Conservation (phyloP, 2,113 vertebrate species). For the Chaetops frenatus region DNA sequence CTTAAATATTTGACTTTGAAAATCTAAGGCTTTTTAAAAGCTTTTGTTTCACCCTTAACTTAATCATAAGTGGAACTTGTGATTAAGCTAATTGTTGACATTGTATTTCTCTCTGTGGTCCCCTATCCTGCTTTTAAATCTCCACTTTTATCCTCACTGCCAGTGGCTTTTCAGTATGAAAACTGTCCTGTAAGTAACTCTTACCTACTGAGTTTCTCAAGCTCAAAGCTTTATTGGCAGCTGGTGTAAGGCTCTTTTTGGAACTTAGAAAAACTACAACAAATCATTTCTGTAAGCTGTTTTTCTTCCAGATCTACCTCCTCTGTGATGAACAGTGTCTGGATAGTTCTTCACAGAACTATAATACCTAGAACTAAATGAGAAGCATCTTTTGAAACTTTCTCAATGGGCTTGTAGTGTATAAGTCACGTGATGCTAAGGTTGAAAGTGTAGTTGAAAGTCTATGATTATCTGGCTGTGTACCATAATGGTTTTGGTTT, state of each 20-base stretch:
- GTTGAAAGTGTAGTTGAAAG: neutral
- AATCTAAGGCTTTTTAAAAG: neutral
- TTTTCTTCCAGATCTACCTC: neutral
- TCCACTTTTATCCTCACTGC: neutral
- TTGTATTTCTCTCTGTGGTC: neutral
- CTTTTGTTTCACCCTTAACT: neutral
- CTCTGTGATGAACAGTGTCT: neutral
- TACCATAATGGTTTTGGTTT: neutral
- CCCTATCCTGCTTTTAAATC: neutral
- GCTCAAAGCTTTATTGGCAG: neutral
- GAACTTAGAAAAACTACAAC: neutral
- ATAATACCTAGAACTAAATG: neutral
- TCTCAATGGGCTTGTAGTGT: neutral
- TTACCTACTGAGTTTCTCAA: neutral
- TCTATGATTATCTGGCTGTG: neutral
- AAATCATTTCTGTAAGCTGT: neutral
- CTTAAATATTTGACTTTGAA: neutral
- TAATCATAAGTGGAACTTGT: accelerated
- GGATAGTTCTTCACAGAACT: neutral
- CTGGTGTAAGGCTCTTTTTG: neutral
- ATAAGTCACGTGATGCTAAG: neutral
- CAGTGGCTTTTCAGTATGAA: neutral
- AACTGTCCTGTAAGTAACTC: neutral
- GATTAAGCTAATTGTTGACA: neutral
- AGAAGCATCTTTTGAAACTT: neutral